Evolutionary conservation across 2,888 invertebrate species (phyloP).

Genomic region (Cancer borealis): DNA sequence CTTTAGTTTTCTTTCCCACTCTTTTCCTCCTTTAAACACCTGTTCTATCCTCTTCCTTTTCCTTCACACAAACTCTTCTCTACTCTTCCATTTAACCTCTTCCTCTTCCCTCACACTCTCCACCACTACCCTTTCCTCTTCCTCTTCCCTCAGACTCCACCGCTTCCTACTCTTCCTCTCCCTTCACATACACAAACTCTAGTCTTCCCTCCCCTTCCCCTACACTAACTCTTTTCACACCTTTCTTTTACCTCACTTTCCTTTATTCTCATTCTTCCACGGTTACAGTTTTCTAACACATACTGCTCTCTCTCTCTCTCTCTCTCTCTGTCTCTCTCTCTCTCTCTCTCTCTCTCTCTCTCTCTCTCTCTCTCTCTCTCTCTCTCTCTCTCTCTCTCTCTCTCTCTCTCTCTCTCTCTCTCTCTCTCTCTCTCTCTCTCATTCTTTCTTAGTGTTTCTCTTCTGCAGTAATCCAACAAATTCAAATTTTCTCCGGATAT

Average conservation of each 20-base stretch:
- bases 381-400: too few species aligned
- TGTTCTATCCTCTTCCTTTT: background rate
- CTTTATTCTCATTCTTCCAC: slow-evolving; percentile 15
- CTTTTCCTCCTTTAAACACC: background rate
- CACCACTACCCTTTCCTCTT: background rate
- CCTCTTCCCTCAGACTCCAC: background rate
- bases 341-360: slow-evolving; percentile 6
- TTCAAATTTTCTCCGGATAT: background rate
- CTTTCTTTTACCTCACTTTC: slow-evolving; percentile 15
- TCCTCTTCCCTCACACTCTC: background rate
- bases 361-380: background rate
- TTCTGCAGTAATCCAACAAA: background rate
- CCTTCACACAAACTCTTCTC: background rate
- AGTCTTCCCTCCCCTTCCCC: background rate
- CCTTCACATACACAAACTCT: background rate
- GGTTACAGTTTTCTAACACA: slow-evolving; percentile 22
- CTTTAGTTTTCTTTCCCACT: background rate
- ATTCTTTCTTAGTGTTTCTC: background rate
- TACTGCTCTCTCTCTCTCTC: background rate
- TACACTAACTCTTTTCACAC: slow-evolving; percentile 22
- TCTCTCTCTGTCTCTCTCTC: background rate
- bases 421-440: too few species aligned
- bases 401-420: too few species aligned
- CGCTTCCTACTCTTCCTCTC: background rate
- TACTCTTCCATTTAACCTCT: background rate